Base-by-base conservation (phyloP, 2,888 invertebrate genomes). In the Gari tellinella region DNA sequence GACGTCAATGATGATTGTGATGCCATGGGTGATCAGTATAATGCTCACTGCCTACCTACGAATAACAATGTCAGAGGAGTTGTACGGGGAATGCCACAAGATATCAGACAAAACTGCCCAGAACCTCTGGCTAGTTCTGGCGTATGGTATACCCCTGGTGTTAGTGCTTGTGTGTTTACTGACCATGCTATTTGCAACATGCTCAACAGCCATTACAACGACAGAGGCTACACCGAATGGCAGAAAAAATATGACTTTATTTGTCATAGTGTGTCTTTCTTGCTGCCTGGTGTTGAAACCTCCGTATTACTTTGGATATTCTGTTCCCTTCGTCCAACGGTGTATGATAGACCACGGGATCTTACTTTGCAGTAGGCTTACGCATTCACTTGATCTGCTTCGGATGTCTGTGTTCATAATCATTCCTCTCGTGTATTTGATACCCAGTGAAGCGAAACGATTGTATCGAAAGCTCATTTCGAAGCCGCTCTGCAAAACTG, bases 11-110 rank as follows among this genome's bases (percentile, higher is more conserved):
- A 56, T 78, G 67, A 67, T 78, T 1, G 58, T 78, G 17, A 56
- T 73, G 10, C 78, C 78, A 5, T 78, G 78, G 78, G 53, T 78
- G 26, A 64, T 78, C 1, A 66, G 67, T 12, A 41, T 67, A 1
- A 73, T 70, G 53, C 25, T 78, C 8, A 63, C 78, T 1, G 66
- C 73, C 1, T 73, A 73, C 15, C 46, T 78, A 15, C 37, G 78
- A 21, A 45, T 78, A 12, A 78, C 78, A 5, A 78, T 78, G 78
- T 70, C 78, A n/a, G 78, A 70, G 21, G 78, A 78, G 45, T 63
- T 69, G 38, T 70, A 43, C 7, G 78, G 78, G 15, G 49, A 52
- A 23, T 78, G 78, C 49, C 73, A 78, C 48, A 60, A 63, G 17
- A 66, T 78, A 14, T 64, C 66, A 15, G 78, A 78, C 48, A 14